A percentile compares a stretch with the other conserved stretches of the same genome.
Evolutionary conservation across 1,140 invertebrate genomes (phyloP).

Genomic region (Phenacoccus solenopsis): DNA sequence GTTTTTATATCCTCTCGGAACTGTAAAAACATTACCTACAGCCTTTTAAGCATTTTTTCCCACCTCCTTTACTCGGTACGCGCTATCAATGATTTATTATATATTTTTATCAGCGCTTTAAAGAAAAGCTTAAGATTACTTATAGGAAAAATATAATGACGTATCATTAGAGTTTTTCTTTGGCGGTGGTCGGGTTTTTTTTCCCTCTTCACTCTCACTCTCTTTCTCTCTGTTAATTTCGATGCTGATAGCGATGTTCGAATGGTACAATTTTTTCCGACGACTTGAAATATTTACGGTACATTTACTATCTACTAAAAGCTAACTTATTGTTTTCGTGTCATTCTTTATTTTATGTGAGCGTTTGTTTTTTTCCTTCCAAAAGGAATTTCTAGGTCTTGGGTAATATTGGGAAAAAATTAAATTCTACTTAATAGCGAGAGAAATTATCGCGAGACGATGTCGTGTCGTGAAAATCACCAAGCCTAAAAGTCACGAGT

Average conservation of each 20-base stretch:
- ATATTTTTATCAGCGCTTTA: slow-evolving; percentile 17
- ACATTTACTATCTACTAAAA: slow-evolving; percentile 1
- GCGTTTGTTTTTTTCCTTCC: too few relatives aligned
- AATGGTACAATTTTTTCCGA: slow-evolving; percentile 6
- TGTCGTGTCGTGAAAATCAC: too few relatives aligned
- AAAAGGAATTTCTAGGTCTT: too few relatives aligned
- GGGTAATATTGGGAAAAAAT: too few relatives aligned
- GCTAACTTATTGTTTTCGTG: background rate
- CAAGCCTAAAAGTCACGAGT: too few relatives aligned
- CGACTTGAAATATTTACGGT: slow-evolving; percentile 7
- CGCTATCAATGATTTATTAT: slow-evolving; percentile 18
- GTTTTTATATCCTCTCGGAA: slow-evolving; percentile 14
- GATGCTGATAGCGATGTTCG: background rate
- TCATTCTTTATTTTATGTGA: background rate
- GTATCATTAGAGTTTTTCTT: slow-evolving; percentile 11
- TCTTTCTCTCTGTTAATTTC: background rate
- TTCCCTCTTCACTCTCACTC: background rate
- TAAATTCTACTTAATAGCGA: too few relatives aligned
- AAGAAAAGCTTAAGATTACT: slow-evolving; percentile 16
- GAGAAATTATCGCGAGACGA: too few relatives aligned
- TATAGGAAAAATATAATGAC: slow-evolving; percentile 18
- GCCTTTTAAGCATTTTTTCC: slow-evolving; percentile 14
- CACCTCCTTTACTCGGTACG: background rate
- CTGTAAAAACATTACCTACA: slow-evolving; percentile 16
- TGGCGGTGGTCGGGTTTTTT: background rate